Evolutionary conservation across 2,888 invertebrate genomes (phyloP).

Genomic region (Cyclophora albipunctata): DNA sequence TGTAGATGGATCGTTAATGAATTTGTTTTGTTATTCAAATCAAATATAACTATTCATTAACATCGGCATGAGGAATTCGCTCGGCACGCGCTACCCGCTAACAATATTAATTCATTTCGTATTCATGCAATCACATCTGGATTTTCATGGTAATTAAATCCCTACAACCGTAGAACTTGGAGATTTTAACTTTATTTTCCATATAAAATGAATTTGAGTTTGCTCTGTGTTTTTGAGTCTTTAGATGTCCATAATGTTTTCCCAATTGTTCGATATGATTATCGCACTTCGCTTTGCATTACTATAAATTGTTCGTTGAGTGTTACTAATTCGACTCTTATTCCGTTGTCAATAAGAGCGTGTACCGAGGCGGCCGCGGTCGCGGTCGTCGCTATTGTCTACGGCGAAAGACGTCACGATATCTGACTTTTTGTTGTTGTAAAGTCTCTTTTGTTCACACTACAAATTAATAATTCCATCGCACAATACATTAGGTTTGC

Average conservation of each 20-base stretch:
- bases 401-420: constrained; percentile 13
- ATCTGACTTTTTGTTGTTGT: constrained; percentile 20
- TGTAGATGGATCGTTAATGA: constrained; percentile 11
- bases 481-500: constrained; percentile 1
- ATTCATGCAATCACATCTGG: too few relatives aligned
- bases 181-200: too few relatives aligned
- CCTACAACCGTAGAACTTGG: too few relatives aligned
- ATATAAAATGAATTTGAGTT: too few relatives aligned
- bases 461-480: constrained; percentile 12
- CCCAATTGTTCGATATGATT: too few relatives aligned
- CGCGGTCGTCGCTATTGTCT: constrained; percentile 16
- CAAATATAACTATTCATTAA: constrained; percentile 21
- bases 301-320: not conserved
- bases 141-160: too few relatives aligned
- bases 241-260: too few relatives aligned
- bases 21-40: constrained; percentile 14
- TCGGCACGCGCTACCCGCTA: constrained; percentile 3
- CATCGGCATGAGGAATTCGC: constrained; percentile 28
- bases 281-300: too few relatives aligned
- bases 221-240: too few relatives aligned
- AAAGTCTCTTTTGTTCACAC: constrained; percentile 20
- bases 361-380: constrained; percentile 1
- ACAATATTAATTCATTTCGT: not conserved
- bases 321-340: not conserved
- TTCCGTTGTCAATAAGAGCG: too few relatives aligned